Conservation (phyloP, 2,797 vertebrate species). For the Onychomys arenicola region DNA sequence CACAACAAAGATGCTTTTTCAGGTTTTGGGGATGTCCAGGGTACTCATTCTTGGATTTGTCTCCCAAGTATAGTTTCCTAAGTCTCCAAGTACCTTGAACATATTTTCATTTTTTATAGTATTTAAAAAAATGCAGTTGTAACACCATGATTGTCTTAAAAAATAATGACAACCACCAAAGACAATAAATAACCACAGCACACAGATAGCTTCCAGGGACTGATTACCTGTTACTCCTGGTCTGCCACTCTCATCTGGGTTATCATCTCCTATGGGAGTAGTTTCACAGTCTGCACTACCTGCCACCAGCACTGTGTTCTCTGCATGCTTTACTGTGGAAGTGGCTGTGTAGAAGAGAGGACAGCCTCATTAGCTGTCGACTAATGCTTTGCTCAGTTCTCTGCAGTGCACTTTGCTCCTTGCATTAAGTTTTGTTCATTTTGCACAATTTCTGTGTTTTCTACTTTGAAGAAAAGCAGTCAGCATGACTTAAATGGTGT, state of each 20-base stretch:
- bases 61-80: not conserved
- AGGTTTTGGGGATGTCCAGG: not conserved
- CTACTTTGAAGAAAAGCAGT: slow-evolving; percentile 17
- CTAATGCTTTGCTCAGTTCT: slow-evolving; percentile 11
- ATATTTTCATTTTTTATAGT: slow-evolving; percentile 48
- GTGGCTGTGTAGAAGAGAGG: not conserved
- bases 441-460: not conserved
- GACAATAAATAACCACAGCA: not conserved
- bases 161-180: not conserved
- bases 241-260: not conserved
- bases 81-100: not conserved
- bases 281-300: not conserved
- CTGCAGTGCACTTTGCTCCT: not conserved
- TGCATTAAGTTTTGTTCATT: slow-evolving; percentile 34
- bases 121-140: slow-evolving; percentile 22
- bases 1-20: not conserved
- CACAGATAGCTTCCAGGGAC: not conserved
- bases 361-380: slow-evolving; percentile 3
- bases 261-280: slow-evolving; percentile 1
- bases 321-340: slow-evolving; percentile 20
- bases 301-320: not conserved
- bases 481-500: not conserved
- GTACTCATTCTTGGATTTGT: not conserved
- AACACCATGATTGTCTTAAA: not conserved
- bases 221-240: not conserved